Conservation (phyloP, 1,140 invertebrate species). For the Grapholita molesta region DNA sequence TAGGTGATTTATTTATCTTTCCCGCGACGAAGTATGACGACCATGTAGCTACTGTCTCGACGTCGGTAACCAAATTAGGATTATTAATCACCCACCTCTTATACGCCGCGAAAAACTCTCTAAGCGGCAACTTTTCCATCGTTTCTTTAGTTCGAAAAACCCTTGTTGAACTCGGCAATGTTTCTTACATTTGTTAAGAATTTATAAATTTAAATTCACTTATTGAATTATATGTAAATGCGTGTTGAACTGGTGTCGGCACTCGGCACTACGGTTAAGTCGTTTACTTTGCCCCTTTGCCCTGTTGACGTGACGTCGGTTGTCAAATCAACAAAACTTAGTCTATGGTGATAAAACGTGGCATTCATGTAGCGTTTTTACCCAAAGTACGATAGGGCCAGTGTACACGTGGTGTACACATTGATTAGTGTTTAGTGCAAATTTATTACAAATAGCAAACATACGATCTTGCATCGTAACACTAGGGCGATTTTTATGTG, state of each 20-base stretch:
- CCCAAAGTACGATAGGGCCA: too few species aligned
- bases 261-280: neutral
- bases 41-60: slow-evolving; percentile 86
- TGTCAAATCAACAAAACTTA: slow-evolving; percentile 10
- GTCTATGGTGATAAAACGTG: neutral
- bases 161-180: neutral
- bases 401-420: too few species aligned
- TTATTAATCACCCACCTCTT: slow-evolving; percentile 86
- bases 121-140: slow-evolving; percentile 58
- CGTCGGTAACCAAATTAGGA: slow-evolving; percentile 83
- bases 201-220: slow-evolving; percentile 4
- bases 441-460: too few species aligned
- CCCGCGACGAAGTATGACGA: slow-evolving; percentile 88
- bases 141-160: slow-evolving; percentile 11
- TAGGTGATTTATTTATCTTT: slow-evolving; percentile 85
- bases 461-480: too few species aligned
- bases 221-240: slow-evolving; percentile 1
- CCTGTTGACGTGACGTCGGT: neutral
- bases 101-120: slow-evolving; percentile 78
- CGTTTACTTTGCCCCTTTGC: slow-evolving; percentile 7
- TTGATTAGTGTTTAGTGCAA: too few species aligned
- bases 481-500: too few species aligned
- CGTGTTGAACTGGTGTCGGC: too few species aligned
- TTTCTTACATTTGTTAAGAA: neutral
- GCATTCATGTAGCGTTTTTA: neutral